Evolutionary conservation across 2,888 invertebrate species (phyloP).

Genomic region (Corbicula japonica): DNA sequence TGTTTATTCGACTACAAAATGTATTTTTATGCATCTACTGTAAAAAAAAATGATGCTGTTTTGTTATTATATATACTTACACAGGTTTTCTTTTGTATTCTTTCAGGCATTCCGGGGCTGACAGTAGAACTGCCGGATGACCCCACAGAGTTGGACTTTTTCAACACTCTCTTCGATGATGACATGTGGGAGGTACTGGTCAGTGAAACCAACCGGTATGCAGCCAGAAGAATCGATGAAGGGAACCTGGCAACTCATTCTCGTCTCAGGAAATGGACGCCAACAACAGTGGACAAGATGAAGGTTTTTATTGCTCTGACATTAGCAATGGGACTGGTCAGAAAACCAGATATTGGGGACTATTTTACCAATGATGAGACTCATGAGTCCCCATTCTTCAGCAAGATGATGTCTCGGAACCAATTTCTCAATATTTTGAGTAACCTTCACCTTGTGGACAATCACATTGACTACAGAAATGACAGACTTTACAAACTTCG

Average conservation of each 20-base stretch:
- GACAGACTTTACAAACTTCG: slow-evolving; percentile 52
- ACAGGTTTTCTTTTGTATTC: too few relatives aligned
- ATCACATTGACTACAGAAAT: not conserved
- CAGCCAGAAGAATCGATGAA: not conserved
- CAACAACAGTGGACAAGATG: slow-evolving; percentile 8
- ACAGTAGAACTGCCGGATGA: too few relatives aligned
- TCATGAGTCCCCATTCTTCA: slow-evolving; percentile 30
- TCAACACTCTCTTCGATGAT: too few relatives aligned
- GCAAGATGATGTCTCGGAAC: slow-evolving; percentile 26
- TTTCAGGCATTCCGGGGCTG: too few relatives aligned
- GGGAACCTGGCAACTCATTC: not conserved
- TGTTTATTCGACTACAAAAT: too few relatives aligned
- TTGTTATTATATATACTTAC: too few relatives aligned
- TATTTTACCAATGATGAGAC: slow-evolving; percentile 34
- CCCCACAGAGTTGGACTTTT: too few relatives aligned
- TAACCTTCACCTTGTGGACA: slow-evolving; percentile 40
- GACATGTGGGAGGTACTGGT: slow-evolving; percentile 8
- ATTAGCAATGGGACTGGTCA: slow-evolving; percentile 34
- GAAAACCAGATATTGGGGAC: slow-evolving; percentile 12
- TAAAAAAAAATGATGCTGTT: too few relatives aligned
- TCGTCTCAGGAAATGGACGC: slow-evolving; percentile 33
- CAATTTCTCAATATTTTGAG: slow-evolving; percentile 30
- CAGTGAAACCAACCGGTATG: slow-evolving; percentile 21
- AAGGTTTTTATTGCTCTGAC: slow-evolving; percentile 26
- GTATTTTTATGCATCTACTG: too few relatives aligned